These are phyloP conservation scores for Sebastiscus tertius DNA, from an alignment of 2,797 vertebrate genomes.

Conservation along the genomic window DNA sequence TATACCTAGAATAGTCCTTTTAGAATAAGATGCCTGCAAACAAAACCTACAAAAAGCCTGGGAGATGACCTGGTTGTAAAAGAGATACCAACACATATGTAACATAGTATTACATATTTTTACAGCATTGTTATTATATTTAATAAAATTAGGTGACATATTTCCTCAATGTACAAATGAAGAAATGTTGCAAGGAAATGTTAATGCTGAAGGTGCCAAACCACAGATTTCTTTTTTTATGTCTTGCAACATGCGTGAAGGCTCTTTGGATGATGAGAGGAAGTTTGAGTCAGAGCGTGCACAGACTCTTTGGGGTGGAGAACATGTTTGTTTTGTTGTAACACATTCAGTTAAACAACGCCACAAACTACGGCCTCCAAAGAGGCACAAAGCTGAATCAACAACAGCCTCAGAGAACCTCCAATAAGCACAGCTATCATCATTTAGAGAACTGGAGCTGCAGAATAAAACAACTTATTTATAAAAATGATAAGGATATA, in stretches of 20 bases:
- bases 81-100: neutral
- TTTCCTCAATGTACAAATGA: neutral
- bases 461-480: no score
- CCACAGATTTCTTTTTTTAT: neutral
- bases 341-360: neutral
- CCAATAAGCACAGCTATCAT: neutral
- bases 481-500: no score
- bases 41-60: neutral
- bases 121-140: neutral
- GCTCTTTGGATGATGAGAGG: neutral
- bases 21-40: neutral
- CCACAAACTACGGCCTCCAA: neutral
- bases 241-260: neutral
- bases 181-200: neutral
- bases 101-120: neutral
- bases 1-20: no score
- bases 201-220: neutral
- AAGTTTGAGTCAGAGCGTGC: neutral
- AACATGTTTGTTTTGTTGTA: neutral
- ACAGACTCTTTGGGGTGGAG: neutral
- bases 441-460: neutral
- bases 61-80: neutral
- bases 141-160: neutral
- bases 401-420: neutral
- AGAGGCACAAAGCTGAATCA: neutral